phyloP scores from a whole-genome alignment of 2,113 vertebrate genomes.

The Tragulus kanchil region DNA sequence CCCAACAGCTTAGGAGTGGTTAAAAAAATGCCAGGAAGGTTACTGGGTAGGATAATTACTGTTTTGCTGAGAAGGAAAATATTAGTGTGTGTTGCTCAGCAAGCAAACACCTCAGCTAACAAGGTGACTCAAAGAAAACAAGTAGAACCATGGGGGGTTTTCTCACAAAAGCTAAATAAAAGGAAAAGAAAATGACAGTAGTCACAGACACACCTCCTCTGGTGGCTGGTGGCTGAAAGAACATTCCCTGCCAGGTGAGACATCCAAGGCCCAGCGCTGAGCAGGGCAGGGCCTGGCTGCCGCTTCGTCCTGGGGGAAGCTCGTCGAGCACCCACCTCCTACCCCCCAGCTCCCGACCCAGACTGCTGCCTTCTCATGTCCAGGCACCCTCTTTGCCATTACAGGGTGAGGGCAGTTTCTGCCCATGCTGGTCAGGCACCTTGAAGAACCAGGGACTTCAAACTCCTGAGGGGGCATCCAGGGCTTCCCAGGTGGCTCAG shows the following conservation, averaged over 20 bases:
- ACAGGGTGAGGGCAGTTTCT: not conserved
- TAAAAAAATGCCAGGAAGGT: not conserved
- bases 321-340: no score
- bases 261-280: not conserved
- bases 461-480: not conserved
- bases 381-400: no score
- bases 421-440: not conserved
- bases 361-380: not conserved
- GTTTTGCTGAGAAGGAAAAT: constrained; percentile 75
- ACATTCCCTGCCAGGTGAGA: not conserved
- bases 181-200: not conserved
- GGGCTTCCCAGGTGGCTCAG: not conserved
- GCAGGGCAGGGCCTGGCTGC: not conserved
- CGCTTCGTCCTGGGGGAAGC: rapidly evolving
- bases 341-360: no score
- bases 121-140: constrained; percentile 54
- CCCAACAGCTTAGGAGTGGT: not conserved
- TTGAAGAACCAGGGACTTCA: not conserved
- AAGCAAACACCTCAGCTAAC: constrained; percentile 50
- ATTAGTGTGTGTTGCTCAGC: constrained; percentile 48
- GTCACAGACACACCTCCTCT: not conserved
- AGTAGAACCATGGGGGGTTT: not conserved
- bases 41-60: constrained; percentile 65
- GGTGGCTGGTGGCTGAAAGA: not conserved
- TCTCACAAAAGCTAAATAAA: not conserved